A percentile compares a stretch with the other conserved stretches of the same genome.
Evolutionary conservation across 2,797 vertebrate genomes (phyloP).

Genomic region (Neopelma chrysocephalum): DNA sequence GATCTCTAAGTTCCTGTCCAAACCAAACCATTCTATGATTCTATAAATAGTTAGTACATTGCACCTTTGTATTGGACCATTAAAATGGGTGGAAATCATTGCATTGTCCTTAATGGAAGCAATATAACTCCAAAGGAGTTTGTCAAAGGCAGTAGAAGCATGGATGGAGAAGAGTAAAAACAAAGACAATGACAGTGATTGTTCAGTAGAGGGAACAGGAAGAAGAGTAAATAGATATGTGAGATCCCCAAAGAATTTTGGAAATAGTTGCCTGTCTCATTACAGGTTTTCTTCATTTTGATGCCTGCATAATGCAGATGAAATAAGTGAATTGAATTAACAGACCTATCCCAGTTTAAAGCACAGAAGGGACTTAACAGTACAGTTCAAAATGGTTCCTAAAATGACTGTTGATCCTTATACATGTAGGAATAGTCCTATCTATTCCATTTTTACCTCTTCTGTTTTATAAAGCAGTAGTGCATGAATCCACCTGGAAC

Average conservation of each 20-base stretch:
- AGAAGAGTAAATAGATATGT: neutral
- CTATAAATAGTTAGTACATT: neutral
- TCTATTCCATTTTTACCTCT: neutral
- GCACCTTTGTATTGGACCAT: neutral
- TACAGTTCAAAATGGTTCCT: neutral
- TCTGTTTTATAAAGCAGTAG: neutral
- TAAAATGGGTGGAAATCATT: neutral
- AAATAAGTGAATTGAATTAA: slow-evolving; percentile 8
- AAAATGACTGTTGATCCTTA: neutral
- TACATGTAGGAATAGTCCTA: neutral
- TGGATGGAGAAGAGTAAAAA: neutral
- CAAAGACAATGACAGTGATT: neutral
- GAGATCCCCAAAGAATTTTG: neutral
- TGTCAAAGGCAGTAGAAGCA: neutral
- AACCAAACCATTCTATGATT: neutral
- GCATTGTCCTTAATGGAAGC: neutral
- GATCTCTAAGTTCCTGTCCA: neutral
- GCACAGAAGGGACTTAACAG: neutral
- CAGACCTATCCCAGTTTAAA: neutral
- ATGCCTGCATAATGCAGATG: neutral
- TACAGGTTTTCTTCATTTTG: neutral
- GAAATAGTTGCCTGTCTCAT: neutral
- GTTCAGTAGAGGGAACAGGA: neutral
- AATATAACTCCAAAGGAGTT: neutral
- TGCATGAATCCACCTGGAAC: neutral